These are phyloP conservation scores for Microcebus lehilahytsara DNA, from an alignment of 2,113 vertebrate species.

Conservation along the genomic window DNA sequence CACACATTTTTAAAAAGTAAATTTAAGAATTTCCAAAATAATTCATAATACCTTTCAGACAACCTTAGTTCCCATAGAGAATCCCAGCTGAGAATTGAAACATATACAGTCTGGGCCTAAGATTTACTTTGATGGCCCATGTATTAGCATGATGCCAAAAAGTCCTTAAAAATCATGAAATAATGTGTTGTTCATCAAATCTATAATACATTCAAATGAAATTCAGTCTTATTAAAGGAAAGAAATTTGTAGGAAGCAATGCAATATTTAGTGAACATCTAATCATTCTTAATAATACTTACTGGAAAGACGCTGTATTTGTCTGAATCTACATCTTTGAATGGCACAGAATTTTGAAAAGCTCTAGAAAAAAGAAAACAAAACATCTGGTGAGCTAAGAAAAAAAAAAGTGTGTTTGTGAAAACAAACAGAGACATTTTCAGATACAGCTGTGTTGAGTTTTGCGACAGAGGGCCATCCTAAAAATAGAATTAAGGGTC, in stretches of 20 bases:
- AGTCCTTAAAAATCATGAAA: not conserved
- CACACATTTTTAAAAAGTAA: not conserved
- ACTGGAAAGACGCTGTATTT: constrained; percentile 85
- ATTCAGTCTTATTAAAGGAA: constrained; percentile 47
- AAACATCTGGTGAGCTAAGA: not conserved
- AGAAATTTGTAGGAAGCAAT: constrained; percentile 49
- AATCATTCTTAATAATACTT: constrained; percentile 72
- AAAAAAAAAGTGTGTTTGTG: not conserved
- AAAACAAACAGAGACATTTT: constrained; percentile 18
- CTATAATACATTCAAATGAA: not conserved
- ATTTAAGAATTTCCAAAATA: not conserved
- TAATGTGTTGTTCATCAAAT: not conserved
- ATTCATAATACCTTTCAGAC: not conserved
- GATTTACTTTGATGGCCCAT: not conserved
- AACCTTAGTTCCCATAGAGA: not conserved
- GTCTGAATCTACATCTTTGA: constrained; percentile 84
- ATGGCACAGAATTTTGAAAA: constrained; percentile 78
- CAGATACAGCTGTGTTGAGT: not conserved
- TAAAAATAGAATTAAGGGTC: not conserved
- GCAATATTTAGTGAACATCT: constrained; percentile 1
- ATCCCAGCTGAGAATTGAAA: not conserved
- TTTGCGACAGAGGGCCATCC: not conserved
- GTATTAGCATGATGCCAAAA: not conserved
- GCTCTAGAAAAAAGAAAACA: constrained; percentile 76
- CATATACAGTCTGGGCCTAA: not conserved